Base-by-base conservation (phyloP, 2,888 invertebrate species). In the Apodemia hepburni region DNA sequence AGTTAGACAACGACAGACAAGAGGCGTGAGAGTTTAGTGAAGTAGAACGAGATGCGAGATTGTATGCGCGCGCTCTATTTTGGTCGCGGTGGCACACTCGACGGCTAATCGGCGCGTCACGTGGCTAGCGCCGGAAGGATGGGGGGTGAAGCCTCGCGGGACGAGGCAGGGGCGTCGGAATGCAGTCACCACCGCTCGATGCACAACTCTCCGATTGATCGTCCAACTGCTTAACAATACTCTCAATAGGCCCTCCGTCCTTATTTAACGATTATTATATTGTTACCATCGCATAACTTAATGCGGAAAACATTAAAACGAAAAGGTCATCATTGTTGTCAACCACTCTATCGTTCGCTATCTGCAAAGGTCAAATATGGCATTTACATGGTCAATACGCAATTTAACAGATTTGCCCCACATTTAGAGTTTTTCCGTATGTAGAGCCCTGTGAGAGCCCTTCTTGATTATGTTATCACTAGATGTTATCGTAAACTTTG, bases 31-130 rank as follows among this genome's bases (percentile, higher is more conserved):
- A 82, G 79, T 80, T 77, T 78, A 77, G 81, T 76, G 75, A 76
- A 79, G 78, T 76, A 77, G 79, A 81, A 80, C 80, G 82, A 80
- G 81, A 81, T 78, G 80, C 76, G 77, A 80, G 79, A 80, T 82
- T 76, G 80, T 82, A 78, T 81, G 82, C 79, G 81, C 79, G 81
- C 80, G 85, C 85, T 89, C 87, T 89, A 90, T 89, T 89, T 89
- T 82, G 85, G 87, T 89, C 83, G 82, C 83, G 81, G 86, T 86
- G 83, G 87, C 87, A 85, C 85, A 85, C 83, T 87, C 86, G 79
- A 81, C 82, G 79, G 88, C 89, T 90, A 88, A 90, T 90, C 89
- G 87, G 77, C 82, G 79, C 82, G 88, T 88, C 89, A 89, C 88
- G 89, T 90, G 90, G 89, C 86, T 82, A 82, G 78, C 83, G 82